A percentile compares a stretch with the other conserved stretches of the same genome.
phyloP scores from a whole-genome alignment of 2,797 vertebrate genomes.

The Myiotriccus ornatus region DNA sequence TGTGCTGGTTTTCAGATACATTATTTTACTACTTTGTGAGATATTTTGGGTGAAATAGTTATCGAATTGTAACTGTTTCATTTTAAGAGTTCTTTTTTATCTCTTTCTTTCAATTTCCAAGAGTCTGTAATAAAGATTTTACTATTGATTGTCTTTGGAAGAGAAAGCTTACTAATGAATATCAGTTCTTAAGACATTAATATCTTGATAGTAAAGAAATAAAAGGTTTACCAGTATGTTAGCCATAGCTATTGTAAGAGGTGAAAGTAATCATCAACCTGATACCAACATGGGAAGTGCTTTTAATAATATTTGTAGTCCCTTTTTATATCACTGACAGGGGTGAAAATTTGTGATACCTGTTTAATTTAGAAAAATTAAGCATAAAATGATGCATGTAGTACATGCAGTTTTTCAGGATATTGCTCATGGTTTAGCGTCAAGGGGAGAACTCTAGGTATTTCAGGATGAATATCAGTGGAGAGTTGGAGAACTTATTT shows the following conservation, averaged over 20 bases:
- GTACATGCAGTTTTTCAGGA: background rate
- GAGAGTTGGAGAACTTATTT: background rate
- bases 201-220: background rate
- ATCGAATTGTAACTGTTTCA: background rate
- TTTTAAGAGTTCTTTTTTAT: background rate
- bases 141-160: background rate
- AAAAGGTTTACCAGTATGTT: background rate
- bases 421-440: background rate
- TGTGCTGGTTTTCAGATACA: slow-evolving; percentile 7
- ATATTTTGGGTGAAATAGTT: slow-evolving; percentile 13
- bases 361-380: background rate
- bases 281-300: background rate
- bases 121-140: background rate
- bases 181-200: background rate
- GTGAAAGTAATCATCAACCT: background rate
- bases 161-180: background rate
- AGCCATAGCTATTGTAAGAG: background rate
- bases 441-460: background rate
- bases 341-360: background rate
- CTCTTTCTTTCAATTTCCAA: background rate
- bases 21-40: slow-evolving; percentile 27
- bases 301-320: background rate
- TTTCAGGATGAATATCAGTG: background rate
- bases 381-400: background rate
- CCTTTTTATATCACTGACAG: background rate